Percentiles rank a stretch among this genome's conserved stretches.
phyloP scores from a whole-genome alignment of 1,140 invertebrate species.

The Drosophila pectinifera region DNA sequence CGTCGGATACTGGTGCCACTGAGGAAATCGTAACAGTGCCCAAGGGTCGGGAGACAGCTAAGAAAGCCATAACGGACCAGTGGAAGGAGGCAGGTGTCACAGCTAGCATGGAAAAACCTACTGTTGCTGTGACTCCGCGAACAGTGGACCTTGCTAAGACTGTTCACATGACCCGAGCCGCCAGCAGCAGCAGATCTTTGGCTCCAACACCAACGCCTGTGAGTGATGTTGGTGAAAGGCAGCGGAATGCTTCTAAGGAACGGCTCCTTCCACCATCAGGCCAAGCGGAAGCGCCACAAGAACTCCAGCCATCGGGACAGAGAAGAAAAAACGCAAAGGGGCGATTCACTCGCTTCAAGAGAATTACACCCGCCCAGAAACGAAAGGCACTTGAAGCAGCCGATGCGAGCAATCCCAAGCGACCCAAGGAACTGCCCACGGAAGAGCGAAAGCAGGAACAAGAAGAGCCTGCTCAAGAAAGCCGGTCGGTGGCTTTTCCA shows the following conservation, averaged over 20 bases:
- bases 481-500: conserved; percentile 39
- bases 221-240: neutral
- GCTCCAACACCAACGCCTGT: conserved; percentile 13
- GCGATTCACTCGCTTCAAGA: neutral
- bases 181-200: conserved; percentile 30
- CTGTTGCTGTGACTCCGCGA: neutral
- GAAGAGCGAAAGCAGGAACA: neutral
- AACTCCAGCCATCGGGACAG: neutral
- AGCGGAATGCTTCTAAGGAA: neutral
- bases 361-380: neutral
- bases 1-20: neutral
- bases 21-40: neutral
- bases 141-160: neutral
- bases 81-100: neutral
- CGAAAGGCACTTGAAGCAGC: conserved; percentile 6
- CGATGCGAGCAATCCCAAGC: neutral
- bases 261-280: neutral
- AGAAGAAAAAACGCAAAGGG: neutral
- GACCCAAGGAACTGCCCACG: neutral
- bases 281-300: neutral
- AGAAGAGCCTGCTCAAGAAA: neutral
- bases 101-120: neutral
- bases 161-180: conserved; percentile 19
- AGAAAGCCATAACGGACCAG: conserved; percentile 1
- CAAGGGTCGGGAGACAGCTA: neutral